Conservation (phyloP, 1,140 invertebrate species). For the Elysia chlorotica region DNA sequence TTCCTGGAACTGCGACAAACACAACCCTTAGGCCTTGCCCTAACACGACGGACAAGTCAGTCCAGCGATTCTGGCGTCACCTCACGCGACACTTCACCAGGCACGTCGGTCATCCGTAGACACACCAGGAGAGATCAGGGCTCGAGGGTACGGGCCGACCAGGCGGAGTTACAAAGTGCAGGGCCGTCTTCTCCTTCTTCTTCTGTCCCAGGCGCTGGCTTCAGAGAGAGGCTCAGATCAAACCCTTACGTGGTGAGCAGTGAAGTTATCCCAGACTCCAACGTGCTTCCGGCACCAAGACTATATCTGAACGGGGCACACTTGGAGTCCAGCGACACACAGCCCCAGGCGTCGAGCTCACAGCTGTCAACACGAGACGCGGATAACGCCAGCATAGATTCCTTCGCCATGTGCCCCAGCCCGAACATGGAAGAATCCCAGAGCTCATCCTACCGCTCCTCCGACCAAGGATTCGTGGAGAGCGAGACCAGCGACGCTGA, state of each 20-base stretch:
- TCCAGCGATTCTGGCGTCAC: conserved; percentile 1
- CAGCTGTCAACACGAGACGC: background rate
- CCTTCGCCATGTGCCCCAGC: conserved; percentile 1
- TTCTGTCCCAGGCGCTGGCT: background rate
- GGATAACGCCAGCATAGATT: background rate
- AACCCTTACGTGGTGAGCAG: background rate
- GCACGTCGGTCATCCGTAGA: background rate
- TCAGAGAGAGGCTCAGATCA: background rate
- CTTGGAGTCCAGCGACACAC: background rate
- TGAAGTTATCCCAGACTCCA: background rate
- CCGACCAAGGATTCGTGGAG: conserved; percentile 21
- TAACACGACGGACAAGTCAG: background rate
- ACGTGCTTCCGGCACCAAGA: background rate
- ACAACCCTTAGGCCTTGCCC: background rate
- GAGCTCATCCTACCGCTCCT: conserved; percentile 12
- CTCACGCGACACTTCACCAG: conserved; percentile 2
- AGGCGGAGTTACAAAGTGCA: no score
- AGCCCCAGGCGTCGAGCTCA: conserved; percentile 5
- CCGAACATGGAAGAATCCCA: conserved; percentile 3
- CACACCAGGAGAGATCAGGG: background rate
- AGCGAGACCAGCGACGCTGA: conserved; percentile 5
- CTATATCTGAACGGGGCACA: background rate
- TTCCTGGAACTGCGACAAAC: conserved; percentile 25
- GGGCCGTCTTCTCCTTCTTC: no score
- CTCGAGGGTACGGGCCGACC: no score